Base-by-base conservation (phyloP, 2,888 invertebrate species). In the Nemurella pictetii region DNA sequence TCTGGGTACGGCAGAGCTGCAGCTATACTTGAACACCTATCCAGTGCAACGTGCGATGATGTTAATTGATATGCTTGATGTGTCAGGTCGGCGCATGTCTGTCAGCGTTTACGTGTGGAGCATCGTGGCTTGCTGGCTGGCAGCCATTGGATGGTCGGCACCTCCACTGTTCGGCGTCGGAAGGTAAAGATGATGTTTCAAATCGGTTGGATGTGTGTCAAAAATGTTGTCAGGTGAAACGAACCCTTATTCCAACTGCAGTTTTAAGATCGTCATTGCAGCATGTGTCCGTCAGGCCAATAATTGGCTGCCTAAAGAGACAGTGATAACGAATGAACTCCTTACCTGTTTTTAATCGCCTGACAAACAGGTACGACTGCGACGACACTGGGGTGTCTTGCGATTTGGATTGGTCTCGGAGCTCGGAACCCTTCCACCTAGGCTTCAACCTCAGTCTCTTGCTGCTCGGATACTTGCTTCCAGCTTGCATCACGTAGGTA, bases 111-210 rank as follows among this genome's bases (percentile, higher is more conserved):
- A 92, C 88, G 91, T 91, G 89, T 89, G 89, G 29, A 88, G 91
- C 55, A 89, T 92, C 0, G 90, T 90, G n/a, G 87, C 90, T 0
- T 91, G 91, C 88, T 92, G 92, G 91, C 87, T 90, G 25, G 89
- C 89, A 80, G 89, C 92, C 5, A 87, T 90, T 73, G 87, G 91
- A 80, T 92, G 92, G 86, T 90, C 92, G 0, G 90, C 90, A 3
- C 92, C 92, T 0, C 92, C 93, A 0, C 88, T 92, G 12, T 87
- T 91, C 29, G 90, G 91, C n/a, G 92, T 91, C 86, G 92, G 92
- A 73, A 87, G 90, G 87, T 87, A 84, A 32, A 55, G 55, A 2
- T 20, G n/a, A n/a, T n/a, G n/a, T n/a, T n/a, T n/a, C n/a, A n/a
- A n/a, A n/a, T n/a, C n/a, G n/a, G n/a, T n/a, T n/a, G n/a, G n/a